phyloP scores from a whole-genome alignment of 2,113 vertebrate genomes.

The Notiomystis cincta region DNA sequence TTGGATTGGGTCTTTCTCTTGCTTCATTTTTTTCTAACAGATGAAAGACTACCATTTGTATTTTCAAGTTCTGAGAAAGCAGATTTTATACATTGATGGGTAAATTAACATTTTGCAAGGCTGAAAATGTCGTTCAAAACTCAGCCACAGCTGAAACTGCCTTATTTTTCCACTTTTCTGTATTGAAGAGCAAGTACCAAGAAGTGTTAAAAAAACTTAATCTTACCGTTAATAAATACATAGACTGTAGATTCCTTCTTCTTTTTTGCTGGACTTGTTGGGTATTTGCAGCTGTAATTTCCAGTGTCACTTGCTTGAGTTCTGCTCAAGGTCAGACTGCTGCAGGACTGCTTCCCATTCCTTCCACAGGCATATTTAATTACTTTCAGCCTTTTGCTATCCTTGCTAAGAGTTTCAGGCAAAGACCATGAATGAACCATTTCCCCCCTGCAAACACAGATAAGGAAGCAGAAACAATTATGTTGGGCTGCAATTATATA shows the following conservation, averaged over 20 bases:
- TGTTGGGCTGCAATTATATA: slow-evolving; percentile 17
- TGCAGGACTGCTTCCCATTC: slow-evolving; percentile 79
- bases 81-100: background rate
- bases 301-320: slow-evolving; percentile 84
- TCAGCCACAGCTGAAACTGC: background rate
- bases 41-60: background rate
- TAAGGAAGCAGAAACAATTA: slow-evolving; percentile 64
- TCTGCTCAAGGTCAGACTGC: slow-evolving; percentile 76
- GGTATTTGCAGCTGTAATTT: slow-evolving; percentile 84
- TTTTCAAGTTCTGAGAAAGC: background rate
- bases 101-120: background rate
- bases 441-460: slow-evolving; percentile 80
- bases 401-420: slow-evolving; percentile 75
- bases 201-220: background rate
- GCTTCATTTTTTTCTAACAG: background rate
- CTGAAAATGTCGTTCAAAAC: background rate
- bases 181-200: background rate
- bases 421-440: slow-evolving; percentile 84
- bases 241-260: slow-evolving; percentile 80
- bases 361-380: slow-evolving; percentile 79
- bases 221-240: slow-evolving; percentile 92
- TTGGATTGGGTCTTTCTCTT: background rate
- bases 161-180: background rate
- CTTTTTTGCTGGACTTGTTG: slow-evolving; percentile 59
- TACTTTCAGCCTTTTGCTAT: slow-evolving; percentile 74